Evolutionary conservation across 1,140 invertebrate genomes (phyloP).

Genomic region (Globodera rostochiensis): DNA sequence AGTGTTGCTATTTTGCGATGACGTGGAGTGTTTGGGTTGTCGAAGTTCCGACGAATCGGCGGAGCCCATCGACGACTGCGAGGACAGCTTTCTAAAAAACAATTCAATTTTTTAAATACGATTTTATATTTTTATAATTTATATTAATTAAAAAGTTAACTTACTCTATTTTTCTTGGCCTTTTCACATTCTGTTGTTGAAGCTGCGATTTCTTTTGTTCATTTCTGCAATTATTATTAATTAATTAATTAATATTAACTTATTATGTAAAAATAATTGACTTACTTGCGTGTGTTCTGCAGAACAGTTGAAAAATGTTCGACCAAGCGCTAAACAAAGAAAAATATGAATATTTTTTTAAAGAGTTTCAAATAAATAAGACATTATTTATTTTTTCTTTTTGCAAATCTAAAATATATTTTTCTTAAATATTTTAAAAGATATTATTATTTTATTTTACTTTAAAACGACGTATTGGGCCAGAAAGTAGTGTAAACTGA

Average conservation of each 20-base stretch:
- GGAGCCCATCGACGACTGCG: slow-evolving; percentile 25
- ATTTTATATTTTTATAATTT: not conserved
- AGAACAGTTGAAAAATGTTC: slow-evolving; percentile 35
- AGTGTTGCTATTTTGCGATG: not conserved
- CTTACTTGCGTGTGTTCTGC: slow-evolving; percentile 10
- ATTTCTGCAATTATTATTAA: not conserved
- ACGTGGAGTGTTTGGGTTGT: slow-evolving; percentile 3
- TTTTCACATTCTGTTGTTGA: slow-evolving; percentile 3
- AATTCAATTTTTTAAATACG: not conserved
- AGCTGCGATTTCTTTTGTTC: not conserved
- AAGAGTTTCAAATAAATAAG: not conserved
- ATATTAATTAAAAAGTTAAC: not conserved
- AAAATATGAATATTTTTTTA: not conserved
- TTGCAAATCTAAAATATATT: not conserved
- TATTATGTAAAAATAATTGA: not conserved
- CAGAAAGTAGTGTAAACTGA: slow-evolving; percentile 27
- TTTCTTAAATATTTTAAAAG: not conserved
- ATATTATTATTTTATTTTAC: not conserved
- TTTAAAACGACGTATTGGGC: slow-evolving; percentile 4
- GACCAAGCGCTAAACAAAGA: slow-evolving; percentile 17
- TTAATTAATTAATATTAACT: not conserved
- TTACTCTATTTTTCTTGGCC: slow-evolving; percentile 9
- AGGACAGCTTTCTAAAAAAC: slow-evolving; percentile 12
- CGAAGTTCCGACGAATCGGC: slow-evolving; percentile 1
- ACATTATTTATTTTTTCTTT: not conserved